Percentiles rank a stretch among this genome's conserved stretches.
Evolutionary conservation across 2,888 invertebrate species (phyloP).

Genomic region (Phymatocera aterrima): DNA sequence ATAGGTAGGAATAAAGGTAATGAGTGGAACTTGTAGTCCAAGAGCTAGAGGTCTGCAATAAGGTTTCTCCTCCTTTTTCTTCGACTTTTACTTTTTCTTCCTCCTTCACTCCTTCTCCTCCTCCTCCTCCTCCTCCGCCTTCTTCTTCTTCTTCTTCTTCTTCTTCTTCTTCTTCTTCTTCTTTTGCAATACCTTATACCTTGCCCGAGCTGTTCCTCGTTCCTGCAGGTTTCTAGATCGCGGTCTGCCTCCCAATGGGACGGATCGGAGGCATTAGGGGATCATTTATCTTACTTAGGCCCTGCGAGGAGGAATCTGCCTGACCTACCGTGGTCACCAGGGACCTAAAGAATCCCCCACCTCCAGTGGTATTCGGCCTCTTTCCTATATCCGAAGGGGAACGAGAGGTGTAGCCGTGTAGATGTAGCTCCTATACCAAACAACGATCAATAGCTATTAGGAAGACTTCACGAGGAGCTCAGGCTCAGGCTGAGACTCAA

Average conservation of each 20-base stretch:
- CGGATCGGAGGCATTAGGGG: constrained; percentile 64
- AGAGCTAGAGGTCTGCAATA: constrained; percentile 6
- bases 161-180: constrained; percentile 40
- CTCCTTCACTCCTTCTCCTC: constrained; percentile 6
- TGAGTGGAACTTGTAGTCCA: neutral
- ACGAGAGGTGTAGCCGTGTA: neutral
- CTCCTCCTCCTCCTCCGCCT: constrained; percentile 40
- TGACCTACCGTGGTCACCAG: constrained; percentile 62
- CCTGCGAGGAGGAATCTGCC: constrained; percentile 60
- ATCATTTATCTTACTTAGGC: constrained; percentile 71
- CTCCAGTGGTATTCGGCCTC: neutral
- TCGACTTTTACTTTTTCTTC: constrained; percentile 31
- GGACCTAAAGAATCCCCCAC: constrained; percentile 53
- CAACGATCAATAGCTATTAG: constrained; percentile 40
- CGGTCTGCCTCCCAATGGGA: constrained; percentile 35
- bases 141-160: constrained; percentile 2
- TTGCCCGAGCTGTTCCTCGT: constrained; percentile 16
- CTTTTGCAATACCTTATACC: constrained; percentile 34
- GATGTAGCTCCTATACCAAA: neutral
- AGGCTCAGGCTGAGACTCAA: constrained; percentile 16
- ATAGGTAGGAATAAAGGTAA: constrained; percentile 6
- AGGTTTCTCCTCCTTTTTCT: constrained; percentile 43
- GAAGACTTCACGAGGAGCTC: constrained; percentile 32
- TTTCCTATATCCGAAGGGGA: neutral
- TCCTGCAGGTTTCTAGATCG: constrained; percentile 37